phyloP scores from a whole-genome alignment of 92 coral and sea anemone genomes.

The Ricordea florida region DNA sequence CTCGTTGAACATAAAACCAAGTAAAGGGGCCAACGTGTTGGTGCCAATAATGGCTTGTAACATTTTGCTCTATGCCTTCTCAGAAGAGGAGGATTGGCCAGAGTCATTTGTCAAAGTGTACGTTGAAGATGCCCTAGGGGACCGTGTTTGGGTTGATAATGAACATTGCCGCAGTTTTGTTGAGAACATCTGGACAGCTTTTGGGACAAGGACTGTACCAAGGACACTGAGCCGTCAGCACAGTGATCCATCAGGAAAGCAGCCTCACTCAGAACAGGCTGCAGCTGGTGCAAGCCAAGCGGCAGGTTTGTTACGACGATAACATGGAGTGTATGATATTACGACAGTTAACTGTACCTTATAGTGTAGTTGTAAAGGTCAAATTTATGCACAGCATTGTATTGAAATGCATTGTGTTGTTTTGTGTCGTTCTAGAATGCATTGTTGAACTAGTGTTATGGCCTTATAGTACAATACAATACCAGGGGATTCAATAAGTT shows the following conservation, averaged over 20 bases:
- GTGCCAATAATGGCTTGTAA: conserved; percentile 93
- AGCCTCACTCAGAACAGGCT: conserved; percentile 28
- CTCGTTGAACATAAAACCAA: conserved; percentile 74
- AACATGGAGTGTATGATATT: no score
- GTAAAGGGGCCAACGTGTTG: conserved; percentile 69
- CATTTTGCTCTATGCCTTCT: conserved; percentile 81
- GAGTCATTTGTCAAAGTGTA: conserved; percentile 94
- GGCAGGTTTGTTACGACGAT: no score
- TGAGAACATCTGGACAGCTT: conserved; percentile 89
- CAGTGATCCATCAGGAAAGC: conserved; percentile 67
- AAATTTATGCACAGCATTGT: no score
- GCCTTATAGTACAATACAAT: no score
- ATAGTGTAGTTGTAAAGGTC: no score
- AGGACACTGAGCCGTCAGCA: conserved; percentile 59
- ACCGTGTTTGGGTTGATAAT: conserved; percentile 95
- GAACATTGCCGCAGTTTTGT: conserved; percentile 92
- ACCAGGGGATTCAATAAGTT: no score
- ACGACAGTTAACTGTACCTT: no score
- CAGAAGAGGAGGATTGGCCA: conserved; percentile 97
- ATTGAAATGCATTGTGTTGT: no score
- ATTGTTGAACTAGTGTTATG: no score
- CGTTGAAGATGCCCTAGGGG: conserved; percentile 96
- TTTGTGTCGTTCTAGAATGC: no score
- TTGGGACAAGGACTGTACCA: conserved; percentile 78
- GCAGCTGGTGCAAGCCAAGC: neutral